These are phyloP conservation scores for Theristus sp. DNA, from an alignment of 2,888 invertebrate species.

Conservation along the genomic window DNA sequence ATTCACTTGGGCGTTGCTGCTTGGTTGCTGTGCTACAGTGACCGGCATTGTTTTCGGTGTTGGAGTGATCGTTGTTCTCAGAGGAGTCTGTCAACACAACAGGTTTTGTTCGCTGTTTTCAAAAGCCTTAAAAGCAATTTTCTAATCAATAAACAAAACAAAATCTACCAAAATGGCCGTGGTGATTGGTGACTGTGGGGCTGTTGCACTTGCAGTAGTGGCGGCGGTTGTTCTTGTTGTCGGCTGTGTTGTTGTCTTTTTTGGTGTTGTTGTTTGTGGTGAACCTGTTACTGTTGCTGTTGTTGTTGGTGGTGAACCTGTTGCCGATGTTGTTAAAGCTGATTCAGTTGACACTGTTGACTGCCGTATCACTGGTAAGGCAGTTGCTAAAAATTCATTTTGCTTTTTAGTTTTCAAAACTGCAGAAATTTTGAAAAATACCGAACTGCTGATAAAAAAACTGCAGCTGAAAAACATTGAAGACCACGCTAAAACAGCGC, in stretches of 20 bases:
- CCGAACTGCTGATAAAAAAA: too few relatives aligned
- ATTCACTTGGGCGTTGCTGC: not conserved
- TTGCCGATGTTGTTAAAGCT: too few relatives aligned
- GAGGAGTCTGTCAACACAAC: not conserved
- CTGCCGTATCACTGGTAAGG: too few relatives aligned
- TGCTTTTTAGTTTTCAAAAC: too few relatives aligned
- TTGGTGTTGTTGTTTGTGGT: not conserved
- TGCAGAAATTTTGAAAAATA: too few relatives aligned
- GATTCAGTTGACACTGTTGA: too few relatives aligned
- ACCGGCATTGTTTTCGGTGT: not conserved
- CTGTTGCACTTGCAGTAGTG: not conserved
- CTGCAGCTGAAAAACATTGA: too few relatives aligned
- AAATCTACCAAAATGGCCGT: not conserved
- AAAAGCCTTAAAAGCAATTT: not conserved
- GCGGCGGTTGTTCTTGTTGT: not conserved
- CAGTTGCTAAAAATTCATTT: too few relatives aligned
- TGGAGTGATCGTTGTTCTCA: not conserved
- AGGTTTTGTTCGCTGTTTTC: not conserved
- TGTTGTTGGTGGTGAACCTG: not conserved
- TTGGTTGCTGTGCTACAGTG: not conserved
- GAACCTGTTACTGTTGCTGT: too few relatives aligned
- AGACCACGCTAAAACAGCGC: too few relatives aligned
- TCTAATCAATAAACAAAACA: not conserved
- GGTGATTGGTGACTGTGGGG: not conserved
- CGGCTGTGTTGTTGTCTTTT: not conserved